Conservation (phyloP, 2,797 vertebrate genomes). For the Zenarchopterus dispar region DNA sequence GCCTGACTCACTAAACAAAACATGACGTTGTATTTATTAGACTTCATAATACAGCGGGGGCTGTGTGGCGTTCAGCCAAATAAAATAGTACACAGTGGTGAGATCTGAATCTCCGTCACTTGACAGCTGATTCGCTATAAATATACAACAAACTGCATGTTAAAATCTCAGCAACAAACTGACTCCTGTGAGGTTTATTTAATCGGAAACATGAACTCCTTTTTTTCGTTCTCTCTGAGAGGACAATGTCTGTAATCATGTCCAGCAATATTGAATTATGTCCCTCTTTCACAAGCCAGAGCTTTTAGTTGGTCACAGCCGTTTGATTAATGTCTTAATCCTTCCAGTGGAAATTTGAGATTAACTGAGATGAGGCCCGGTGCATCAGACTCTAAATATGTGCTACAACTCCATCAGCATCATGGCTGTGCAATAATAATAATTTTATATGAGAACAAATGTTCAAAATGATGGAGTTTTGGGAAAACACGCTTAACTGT, state of each 20-base stretch:
- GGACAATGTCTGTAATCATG: conserved; percentile 46
- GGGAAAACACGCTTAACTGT: no score
- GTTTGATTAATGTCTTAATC: conserved; percentile 66
- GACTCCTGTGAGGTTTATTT: conserved; percentile 45
- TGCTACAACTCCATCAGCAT: conserved; percentile 23
- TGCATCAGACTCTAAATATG: conserved; percentile 24
- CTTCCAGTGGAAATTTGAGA: conserved; percentile 64
- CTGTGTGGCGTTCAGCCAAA: conserved; percentile 62
- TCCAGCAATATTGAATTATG: conserved; percentile 54
- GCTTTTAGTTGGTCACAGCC: conserved; percentile 58
- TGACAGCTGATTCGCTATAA: conserved; percentile 48
- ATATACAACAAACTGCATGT: conserved; percentile 37
- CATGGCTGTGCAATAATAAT: background rate
- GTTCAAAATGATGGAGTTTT: background rate
- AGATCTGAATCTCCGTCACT: conserved; percentile 43
- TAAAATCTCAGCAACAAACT: conserved; percentile 20
- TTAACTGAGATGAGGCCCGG: conserved; percentile 44
- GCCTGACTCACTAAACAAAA: conserved; percentile 72
- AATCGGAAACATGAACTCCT: conserved; percentile 45
- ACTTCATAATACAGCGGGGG: conserved; percentile 56
- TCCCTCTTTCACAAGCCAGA: conserved; percentile 40
- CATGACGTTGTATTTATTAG: conserved; percentile 71
- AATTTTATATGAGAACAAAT: background rate
- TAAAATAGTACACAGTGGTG: conserved; percentile 66
- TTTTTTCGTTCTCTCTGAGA: conserved; percentile 12